A percentile compares a stretch with the other conserved stretches of the same genome.
These are phyloP conservation scores for Polymixis lichenea DNA, from an alignment of 2,888 invertebrate species.

Conservation along the genomic window DNA sequence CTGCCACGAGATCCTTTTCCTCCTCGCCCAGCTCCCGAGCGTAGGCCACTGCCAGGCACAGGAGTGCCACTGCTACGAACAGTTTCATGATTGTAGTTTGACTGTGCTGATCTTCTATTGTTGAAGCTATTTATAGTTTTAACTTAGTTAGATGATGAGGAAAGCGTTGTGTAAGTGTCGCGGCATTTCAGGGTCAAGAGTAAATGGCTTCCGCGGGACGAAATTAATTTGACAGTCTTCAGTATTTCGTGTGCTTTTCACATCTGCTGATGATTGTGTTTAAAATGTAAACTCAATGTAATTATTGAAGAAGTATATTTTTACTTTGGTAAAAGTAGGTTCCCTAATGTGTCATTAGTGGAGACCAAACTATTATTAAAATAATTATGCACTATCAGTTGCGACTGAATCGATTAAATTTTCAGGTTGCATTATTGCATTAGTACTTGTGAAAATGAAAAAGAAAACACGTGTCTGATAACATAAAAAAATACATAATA, in stretches of 20 bases:
- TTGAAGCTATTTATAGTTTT: conserved; percentile 81
- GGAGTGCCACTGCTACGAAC: conserved; percentile 79
- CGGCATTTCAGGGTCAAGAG: conserved; percentile 59
- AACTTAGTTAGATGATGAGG: conserved; percentile 79
- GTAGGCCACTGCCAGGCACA: conserved; percentile 83
- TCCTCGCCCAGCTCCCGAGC: conserved; percentile 81
- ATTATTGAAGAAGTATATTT: not conserved
- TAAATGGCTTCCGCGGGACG: conserved; percentile 46
- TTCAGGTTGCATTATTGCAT: no score
- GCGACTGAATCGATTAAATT: no score
- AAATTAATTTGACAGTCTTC: conserved; percentile 40
- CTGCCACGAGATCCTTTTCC: conserved; percentile 83
- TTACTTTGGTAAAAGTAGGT: not conserved
- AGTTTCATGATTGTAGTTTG: conserved; percentile 83
- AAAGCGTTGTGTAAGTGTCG: conserved; percentile 76
- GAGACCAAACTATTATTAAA: no score
- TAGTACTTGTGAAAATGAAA: no score
- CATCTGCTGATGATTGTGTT: conserved; percentile 12
- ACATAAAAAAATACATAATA: no score
- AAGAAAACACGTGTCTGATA: no score
- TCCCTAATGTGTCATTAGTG: not conserved
- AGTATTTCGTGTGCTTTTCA: conserved; percentile 39
- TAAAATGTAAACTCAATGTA: not conserved
- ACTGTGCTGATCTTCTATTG: conserved; percentile 72
- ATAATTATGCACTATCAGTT: no score